Evolutionary conservation across 2,113 vertebrate species (phyloP).

Genomic region (Tragelaphus buxtoni): DNA sequence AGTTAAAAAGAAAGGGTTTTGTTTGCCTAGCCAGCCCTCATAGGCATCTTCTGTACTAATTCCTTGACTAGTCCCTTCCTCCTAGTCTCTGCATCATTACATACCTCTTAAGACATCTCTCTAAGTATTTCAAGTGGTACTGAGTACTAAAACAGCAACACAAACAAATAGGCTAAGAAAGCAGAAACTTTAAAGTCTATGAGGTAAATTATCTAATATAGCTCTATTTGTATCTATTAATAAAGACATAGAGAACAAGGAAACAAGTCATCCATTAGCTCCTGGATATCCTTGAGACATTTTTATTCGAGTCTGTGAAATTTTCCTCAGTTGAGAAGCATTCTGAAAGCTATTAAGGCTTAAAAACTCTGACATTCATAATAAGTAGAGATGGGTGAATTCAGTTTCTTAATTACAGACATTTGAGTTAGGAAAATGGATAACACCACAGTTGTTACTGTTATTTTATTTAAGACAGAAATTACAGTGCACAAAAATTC

Average conservation of each 20-base stretch:
- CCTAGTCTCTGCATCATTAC: neutral
- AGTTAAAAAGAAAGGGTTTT: neutral
- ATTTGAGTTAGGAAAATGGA: constrained; percentile 49
- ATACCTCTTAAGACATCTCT: neutral
- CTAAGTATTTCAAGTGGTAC: neutral
- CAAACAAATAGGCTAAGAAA: neutral
- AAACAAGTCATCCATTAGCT: constrained; percentile 41
- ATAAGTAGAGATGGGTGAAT: constrained; percentile 46
- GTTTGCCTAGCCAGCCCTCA: neutral
- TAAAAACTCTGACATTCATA: constrained; percentile 37
- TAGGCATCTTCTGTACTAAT: neutral
- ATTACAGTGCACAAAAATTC: constrained; percentile 40
- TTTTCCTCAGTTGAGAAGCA: constrained; percentile 42
- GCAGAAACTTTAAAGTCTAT: neutral
- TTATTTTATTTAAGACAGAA: constrained; percentile 55
- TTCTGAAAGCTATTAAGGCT: constrained; percentile 51
- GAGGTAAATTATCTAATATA: neutral
- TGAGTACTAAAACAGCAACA: neutral
- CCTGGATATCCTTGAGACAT: neutral
- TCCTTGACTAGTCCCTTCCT: neutral
- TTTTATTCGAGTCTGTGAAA: constrained; percentile 45
- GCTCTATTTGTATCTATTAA: constrained; percentile 23
- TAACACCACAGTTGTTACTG: neutral
- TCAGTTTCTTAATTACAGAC: constrained; percentile 43
- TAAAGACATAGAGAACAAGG: constrained; percentile 6